phyloP scores from a whole-genome alignment of 2,113 vertebrate genomes.

The Nothobranchius kuhntae region DNA sequence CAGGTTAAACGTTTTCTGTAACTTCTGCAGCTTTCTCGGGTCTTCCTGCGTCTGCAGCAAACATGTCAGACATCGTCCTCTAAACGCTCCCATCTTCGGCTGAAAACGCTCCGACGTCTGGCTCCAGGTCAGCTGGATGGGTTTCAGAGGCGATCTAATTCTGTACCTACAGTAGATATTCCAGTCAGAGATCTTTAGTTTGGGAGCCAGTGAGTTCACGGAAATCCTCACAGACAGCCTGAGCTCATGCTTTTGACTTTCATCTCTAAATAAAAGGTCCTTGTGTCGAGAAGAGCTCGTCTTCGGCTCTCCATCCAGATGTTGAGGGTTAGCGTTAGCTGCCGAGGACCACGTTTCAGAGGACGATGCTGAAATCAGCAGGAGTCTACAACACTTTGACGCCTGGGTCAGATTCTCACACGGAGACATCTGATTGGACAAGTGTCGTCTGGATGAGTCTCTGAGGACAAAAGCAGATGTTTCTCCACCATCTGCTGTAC shows the following conservation, averaged over 20 bases:
- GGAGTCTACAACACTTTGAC: no score
- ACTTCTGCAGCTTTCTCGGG: neutral
- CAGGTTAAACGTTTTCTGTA: neutral
- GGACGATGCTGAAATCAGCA: no score
- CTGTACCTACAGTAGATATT: neutral
- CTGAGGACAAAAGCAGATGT: neutral
- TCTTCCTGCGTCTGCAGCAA: neutral
- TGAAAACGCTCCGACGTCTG: conserved; percentile 3
- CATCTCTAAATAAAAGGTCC: neutral
- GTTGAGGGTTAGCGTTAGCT: neutral
- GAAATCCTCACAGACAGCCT: neutral
- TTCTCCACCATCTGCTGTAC: neutral
- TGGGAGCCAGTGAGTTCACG: neutral
- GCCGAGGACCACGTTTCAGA: neutral
- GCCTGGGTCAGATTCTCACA: neutral
- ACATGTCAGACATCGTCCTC: neutral
- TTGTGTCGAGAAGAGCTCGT: neutral
- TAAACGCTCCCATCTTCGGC: neutral
- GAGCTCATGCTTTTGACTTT: conserved; percentile 10
- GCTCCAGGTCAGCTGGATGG: conserved; percentile 15
- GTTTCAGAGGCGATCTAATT: conserved; percentile 11
- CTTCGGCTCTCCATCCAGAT: conserved; percentile 6
- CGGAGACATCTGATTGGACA: neutral
- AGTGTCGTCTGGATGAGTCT: neutral
- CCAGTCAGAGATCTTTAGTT: conserved; percentile 25